These are phyloP conservation scores for Xerus inauris DNA, from an alignment of 2,113 vertebrate genomes.

Conservation along the genomic window DNA sequence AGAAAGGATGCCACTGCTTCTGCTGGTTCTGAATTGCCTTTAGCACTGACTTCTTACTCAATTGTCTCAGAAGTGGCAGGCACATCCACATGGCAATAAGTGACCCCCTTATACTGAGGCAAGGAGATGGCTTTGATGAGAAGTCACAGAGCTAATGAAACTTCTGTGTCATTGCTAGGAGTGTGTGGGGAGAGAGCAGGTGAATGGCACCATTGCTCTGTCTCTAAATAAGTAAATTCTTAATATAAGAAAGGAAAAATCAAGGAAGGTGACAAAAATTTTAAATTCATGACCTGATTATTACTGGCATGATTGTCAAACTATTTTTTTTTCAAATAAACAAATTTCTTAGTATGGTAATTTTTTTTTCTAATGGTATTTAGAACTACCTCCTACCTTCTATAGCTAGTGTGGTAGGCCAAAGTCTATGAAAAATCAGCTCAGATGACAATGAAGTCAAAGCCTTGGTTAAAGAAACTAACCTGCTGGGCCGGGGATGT, in stretches of 20 bases:
- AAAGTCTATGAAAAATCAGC: background rate
- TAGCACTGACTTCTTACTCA: background rate
- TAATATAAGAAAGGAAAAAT: background rate
- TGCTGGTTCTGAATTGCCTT: background rate
- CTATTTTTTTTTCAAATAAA: background rate
- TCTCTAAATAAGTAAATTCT: background rate
- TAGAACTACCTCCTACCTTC: background rate
- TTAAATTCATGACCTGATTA: background rate
- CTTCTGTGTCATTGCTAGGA: background rate
- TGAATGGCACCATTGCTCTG: background rate
- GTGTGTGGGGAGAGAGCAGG: background rate
- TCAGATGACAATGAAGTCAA: background rate
- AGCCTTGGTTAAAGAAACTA: background rate
- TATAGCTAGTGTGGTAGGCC: background rate
- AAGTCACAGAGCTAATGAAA: background rate
- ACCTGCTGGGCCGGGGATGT: background rate
- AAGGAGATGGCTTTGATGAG: constrained; percentile 4
- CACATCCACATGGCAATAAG: background rate
- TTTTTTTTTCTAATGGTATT: background rate
- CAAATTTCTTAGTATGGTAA: background rate
- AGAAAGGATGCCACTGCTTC: background rate
- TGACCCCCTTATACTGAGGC: background rate
- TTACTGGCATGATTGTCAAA: background rate
- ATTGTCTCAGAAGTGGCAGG: background rate
- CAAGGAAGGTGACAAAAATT: background rate